These are phyloP conservation scores for Frankliniella fusca DNA, from an alignment of 2,888 invertebrate species.

Conservation along the genomic window DNA sequence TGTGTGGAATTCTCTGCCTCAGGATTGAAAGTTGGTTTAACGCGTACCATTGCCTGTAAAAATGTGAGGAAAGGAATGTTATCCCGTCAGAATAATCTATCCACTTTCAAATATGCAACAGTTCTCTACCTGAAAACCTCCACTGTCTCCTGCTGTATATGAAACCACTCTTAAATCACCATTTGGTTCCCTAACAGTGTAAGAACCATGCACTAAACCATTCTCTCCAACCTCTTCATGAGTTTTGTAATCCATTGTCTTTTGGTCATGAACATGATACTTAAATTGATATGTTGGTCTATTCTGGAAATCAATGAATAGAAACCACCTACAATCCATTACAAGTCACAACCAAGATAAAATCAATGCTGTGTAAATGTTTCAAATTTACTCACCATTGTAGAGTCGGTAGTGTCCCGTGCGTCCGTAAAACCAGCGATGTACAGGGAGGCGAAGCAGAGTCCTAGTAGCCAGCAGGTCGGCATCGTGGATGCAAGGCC, in stretches of 20 bases:
- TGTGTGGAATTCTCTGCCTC: neutral
- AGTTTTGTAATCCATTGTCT: constrained; percentile 40
- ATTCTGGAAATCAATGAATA: neutral
- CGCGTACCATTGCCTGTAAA: constrained; percentile 6
- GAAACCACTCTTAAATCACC: constrained; percentile 41
- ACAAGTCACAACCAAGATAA: too few relatives aligned
- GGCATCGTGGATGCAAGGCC: too few relatives aligned
- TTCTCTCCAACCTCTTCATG: constrained; percentile 41
- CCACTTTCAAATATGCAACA: too few relatives aligned
- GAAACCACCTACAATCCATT: too few relatives aligned
- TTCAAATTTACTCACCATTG: too few relatives aligned
- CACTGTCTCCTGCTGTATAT: constrained; percentile 41
- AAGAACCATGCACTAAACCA: constrained; percentile 40
- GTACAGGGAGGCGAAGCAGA: too few relatives aligned
- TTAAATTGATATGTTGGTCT: constrained; percentile 35
- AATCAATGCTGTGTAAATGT: too few relatives aligned
- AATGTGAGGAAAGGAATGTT: too few relatives aligned
- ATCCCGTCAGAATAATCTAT: too few relatives aligned
- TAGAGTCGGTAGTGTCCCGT: too few relatives aligned
- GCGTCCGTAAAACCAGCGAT: too few relatives aligned
- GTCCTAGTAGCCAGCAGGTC: too few relatives aligned
- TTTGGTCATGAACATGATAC: constrained; percentile 40
- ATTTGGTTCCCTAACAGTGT: constrained; percentile 41
- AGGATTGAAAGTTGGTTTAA: neutral
- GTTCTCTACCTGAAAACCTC: constrained; percentile 39